Evolutionary conservation across 2,888 invertebrate genomes (phyloP).

Genomic region (Brenthis daphne): DNA sequence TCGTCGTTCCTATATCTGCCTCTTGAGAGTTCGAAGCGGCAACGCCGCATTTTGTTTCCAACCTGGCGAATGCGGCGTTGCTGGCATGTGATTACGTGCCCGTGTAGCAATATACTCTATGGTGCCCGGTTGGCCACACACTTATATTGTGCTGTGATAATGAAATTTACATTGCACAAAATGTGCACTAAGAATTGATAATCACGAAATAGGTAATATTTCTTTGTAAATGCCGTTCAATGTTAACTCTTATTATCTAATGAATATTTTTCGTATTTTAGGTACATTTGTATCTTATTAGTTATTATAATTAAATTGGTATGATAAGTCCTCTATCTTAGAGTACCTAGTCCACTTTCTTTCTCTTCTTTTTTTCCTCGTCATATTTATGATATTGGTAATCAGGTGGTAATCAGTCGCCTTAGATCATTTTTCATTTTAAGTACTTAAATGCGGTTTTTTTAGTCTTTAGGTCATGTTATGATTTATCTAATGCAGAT

Average conservation of each 20-base stretch:
- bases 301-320: too few relatives aligned
- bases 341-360: too few relatives aligned
- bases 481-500: neutral
- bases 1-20: constrained; percentile 37
- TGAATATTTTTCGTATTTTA: too few relatives aligned
- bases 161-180: constrained; percentile 23
- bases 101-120: too few relatives aligned
- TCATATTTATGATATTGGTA: too few relatives aligned
- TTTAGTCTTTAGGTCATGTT: too few relatives aligned
- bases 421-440: neutral
- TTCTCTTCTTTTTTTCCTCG: too few relatives aligned
- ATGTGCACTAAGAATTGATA: constrained; percentile 6
- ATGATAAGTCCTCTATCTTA: too few relatives aligned
- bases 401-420: too few relatives aligned
- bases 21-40: constrained; percentile 42
- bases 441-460: too few relatives aligned
- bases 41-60: constrained; percentile 46
- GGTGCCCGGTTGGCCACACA: constrained; percentile 37
- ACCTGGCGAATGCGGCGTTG: constrained; percentile 38
- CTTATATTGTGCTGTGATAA: constrained; percentile 31
- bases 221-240: neutral
- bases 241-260: neutral
- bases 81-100: constrained; percentile 37
- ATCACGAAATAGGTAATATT: neutral
- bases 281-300: too few relatives aligned